phyloP scores from a whole-genome alignment of 1,140 invertebrate genomes.

The Magallana ariakensis region DNA sequence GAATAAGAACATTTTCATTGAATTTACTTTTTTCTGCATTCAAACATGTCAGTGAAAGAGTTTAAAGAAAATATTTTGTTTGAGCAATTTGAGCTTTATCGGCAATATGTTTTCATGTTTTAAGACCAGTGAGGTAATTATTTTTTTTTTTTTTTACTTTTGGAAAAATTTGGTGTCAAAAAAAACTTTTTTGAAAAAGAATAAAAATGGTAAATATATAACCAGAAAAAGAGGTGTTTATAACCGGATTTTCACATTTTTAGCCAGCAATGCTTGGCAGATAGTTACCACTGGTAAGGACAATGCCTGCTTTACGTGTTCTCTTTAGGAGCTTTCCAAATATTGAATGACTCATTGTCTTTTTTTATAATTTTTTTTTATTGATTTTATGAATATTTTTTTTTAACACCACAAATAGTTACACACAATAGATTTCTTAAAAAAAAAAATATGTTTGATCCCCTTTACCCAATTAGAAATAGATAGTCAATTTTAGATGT shows the following conservation, averaged over 20 bases:
- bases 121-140: too few relatives aligned
- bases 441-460: background rate
- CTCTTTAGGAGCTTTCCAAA: background rate
- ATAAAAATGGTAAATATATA: too few relatives aligned
- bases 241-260: conserved; percentile 1
- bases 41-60: too few relatives aligned
- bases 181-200: too few relatives aligned
- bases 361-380: too few relatives aligned
- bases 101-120: too few relatives aligned
- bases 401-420: conserved; percentile 11
- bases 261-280: conserved; percentile 31
- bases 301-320: conserved; percentile 11
- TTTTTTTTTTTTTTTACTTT: too few relatives aligned
- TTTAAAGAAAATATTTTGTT: too few relatives aligned
- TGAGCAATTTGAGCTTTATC: too few relatives aligned
- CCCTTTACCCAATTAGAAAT: background rate
- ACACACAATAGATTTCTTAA: background rate
- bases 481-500: background rate
- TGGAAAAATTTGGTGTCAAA: too few relatives aligned
- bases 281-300: conserved; percentile 12
- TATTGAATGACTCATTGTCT: background rate
- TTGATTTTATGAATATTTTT: background rate
- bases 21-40: too few relatives aligned
- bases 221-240: background rate
- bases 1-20: too few relatives aligned